Conservation (phyloP, 2,888 invertebrate genomes). For the Polia nebulosa region DNA sequence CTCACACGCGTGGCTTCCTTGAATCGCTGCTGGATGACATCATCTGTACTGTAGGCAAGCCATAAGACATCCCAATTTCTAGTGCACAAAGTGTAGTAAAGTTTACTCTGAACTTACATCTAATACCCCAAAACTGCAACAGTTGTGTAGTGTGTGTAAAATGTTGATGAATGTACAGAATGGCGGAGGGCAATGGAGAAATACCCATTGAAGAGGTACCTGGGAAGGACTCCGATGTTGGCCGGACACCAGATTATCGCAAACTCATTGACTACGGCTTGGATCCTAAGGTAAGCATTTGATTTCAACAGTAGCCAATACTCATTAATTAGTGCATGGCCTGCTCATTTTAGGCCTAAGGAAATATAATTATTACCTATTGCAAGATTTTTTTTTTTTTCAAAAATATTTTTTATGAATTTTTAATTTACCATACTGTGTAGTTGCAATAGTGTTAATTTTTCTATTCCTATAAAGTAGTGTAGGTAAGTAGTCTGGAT, state of each 20-base stretch:
- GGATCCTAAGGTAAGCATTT: slow-evolving; percentile 94
- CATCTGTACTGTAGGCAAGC: slow-evolving; percentile 83
- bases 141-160: slow-evolving; percentile 84
- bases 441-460: slow-evolving; percentile 11
- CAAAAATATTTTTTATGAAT: not conserved
- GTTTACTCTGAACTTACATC: slow-evolving; percentile 67
- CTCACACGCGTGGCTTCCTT: slow-evolving; percentile 85
- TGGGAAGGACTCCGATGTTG: slow-evolving; percentile 92
- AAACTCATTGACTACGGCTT: slow-evolving; percentile 99
- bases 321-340: slow-evolving; percentile 3
- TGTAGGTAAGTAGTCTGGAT: not conserved
- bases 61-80: slow-evolving; percentile 74
- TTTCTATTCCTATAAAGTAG: not conserved
- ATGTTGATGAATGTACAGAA: slow-evolving; percentile 91
- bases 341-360: not conserved
- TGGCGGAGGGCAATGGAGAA: slow-evolving; percentile 97
- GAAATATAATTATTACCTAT: not conserved
- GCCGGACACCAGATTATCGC: slow-evolving; percentile 97
- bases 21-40: slow-evolving; percentile 86
- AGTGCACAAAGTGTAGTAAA: slow-evolving; percentile 69
- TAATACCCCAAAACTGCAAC: slow-evolving; percentile 62
- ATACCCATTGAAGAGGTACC: slow-evolving; percentile 94
- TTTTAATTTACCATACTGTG: slow-evolving; percentile 1
- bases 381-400: not conserved
- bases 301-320: not conserved